Evolutionary conservation across 2,797 vertebrate genomes (phyloP).

Genomic region (Champsocephalus esox): DNA sequence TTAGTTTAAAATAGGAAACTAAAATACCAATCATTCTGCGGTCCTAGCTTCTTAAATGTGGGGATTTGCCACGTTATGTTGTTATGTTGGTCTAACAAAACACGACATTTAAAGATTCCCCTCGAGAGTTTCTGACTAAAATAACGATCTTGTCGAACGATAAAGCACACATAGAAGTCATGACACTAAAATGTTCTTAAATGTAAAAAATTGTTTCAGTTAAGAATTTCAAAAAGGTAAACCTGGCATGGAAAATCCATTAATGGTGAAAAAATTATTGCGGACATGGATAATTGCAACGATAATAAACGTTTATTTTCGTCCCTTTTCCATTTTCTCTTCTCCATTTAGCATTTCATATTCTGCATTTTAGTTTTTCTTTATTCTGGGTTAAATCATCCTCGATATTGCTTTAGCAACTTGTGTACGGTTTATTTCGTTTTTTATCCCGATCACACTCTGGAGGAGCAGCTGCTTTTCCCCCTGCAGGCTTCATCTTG

Average conservation of each 20-base stretch:
- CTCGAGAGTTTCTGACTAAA: not conserved
- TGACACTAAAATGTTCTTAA: no score
- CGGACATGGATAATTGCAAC: no score
- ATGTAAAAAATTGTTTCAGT: no score
- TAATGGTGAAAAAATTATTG: no score
- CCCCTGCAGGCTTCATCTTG: not conserved
- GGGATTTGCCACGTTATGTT: not conserved
- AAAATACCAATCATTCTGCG: not conserved
- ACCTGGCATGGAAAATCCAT: no score
- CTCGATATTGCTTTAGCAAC: not conserved
- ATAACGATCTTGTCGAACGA: not conserved
- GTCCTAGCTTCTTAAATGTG: not conserved
- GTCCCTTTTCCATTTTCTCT: not conserved
- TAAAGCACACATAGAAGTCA: no score
- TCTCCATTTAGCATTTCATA: not conserved
- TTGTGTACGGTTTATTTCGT: not conserved
- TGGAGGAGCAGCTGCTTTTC: not conserved
- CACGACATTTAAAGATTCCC: not conserved
- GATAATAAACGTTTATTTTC: not conserved
- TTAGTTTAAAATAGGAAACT: not conserved
- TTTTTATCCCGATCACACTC: not conserved
- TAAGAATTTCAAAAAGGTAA: no score
- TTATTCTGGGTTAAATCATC: not conserved
- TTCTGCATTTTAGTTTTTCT: not conserved
- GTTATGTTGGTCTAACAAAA: not conserved